These are phyloP conservation scores for Drymonia ruficornis DNA, from an alignment of 2,888 invertebrate genomes.

Conservation along the genomic window DNA sequence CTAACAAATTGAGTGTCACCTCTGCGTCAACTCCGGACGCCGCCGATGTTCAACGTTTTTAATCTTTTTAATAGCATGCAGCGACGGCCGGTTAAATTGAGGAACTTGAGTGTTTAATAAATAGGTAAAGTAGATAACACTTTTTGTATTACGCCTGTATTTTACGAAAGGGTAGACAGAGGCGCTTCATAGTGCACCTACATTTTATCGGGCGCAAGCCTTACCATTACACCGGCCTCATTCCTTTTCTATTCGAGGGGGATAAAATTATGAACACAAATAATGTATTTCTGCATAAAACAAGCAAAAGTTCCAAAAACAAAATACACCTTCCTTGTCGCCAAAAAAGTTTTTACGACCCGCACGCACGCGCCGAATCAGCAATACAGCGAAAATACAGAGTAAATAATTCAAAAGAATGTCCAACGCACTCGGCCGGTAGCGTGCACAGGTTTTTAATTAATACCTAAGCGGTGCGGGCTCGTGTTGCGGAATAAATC, in stretches of 20 bases:
- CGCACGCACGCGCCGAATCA: slow-evolving; percentile 15
- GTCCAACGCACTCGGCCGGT: slow-evolving; percentile 54
- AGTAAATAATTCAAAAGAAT: slow-evolving; percentile 58
- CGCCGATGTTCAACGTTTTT: slow-evolving; percentile 3
- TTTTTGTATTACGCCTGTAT: no score
- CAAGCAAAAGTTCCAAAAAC: not conserved
- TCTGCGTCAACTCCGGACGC: slow-evolving; percentile 31
- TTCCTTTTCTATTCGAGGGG: no score
- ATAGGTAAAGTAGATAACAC: not conserved
- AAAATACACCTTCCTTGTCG: not conserved
- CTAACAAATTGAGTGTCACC: slow-evolving; percentile 71
- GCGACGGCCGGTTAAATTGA: slow-evolving; percentile 46
- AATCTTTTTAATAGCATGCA: slow-evolving; percentile 45
- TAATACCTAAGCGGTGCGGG: slow-evolving; percentile 65
- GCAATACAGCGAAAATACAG: slow-evolving; percentile 22
- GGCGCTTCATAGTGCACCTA: no score
- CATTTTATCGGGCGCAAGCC: no score
- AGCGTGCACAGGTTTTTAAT: slow-evolving; percentile 77
- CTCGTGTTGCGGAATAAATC: slow-evolving; percentile 72
- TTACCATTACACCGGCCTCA: no score
- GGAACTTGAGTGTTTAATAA: slow-evolving; percentile 13
- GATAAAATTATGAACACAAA: no score
- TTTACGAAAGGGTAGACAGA: no score
- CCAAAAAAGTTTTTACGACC: slow-evolving; percentile 3
- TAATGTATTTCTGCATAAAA: no score